Evolutionary conservation across 2,113 vertebrate genomes (phyloP).

Genomic region (Etia nguti): DNA sequence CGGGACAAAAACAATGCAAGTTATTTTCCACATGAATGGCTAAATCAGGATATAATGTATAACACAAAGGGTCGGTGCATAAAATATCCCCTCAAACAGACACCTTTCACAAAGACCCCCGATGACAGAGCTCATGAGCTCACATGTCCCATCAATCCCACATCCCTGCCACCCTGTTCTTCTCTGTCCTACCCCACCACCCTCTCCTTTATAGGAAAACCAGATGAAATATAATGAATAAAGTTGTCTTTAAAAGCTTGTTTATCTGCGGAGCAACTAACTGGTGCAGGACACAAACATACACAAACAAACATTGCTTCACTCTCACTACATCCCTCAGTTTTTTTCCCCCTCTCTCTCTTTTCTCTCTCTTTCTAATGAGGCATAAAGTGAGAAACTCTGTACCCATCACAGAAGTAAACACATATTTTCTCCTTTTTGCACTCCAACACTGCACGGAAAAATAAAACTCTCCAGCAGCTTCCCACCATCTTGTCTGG

Average conservation of each 20-base stretch:
- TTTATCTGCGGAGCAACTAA: conserved; percentile 14
- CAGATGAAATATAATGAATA: not conserved
- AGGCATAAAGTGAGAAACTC: conserved; percentile 51
- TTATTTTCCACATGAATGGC: not conserved
- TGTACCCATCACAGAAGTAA: conserved; percentile 40
- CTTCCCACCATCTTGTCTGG: conserved; percentile 7
- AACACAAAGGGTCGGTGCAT: not conserved
- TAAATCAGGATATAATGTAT: not conserved
- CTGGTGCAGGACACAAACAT: conserved; percentile 21
- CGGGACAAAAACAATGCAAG: not conserved
- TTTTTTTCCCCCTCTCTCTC: not conserved
- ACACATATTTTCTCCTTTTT: conserved; percentile 43
- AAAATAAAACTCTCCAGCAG: conserved; percentile 7
- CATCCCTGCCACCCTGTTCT: not conserved
- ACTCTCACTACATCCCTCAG: not conserved
- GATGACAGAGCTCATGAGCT: not conserved
- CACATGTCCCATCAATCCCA: conserved; percentile 38
- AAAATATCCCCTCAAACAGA: not conserved
- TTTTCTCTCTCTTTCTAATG: conserved; percentile 44
- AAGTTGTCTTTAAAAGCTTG: not conserved
- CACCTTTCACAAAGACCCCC: not conserved
- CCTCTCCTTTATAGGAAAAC: not conserved
- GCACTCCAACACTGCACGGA: not conserved
- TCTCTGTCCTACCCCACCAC: not conserved
- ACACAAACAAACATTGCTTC: not conserved